Percentiles rank a stretch among this genome's conserved stretches.
phyloP scores from a whole-genome alignment of 2,888 invertebrate species.

The Papilio protenor region DNA sequence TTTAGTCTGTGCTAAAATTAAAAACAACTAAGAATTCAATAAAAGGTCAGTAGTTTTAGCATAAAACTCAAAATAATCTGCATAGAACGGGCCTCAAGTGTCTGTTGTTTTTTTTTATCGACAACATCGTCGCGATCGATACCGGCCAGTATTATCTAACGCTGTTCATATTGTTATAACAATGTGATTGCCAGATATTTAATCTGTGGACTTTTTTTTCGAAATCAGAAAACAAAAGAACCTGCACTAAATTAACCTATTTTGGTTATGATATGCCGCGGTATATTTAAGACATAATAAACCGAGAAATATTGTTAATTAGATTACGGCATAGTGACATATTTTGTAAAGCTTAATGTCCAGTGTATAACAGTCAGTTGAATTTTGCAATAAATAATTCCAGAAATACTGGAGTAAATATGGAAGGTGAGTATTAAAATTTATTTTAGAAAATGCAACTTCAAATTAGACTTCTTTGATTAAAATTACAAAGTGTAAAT shows the following conservation, averaged over 20 bases:
- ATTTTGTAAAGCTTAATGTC: not conserved
- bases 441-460: not conserved
- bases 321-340: not conserved
- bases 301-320: not conserved
- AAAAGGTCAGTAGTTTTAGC: not conserved
- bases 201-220: slow-evolving; percentile 3
- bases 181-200: not conserved
- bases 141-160: slow-evolving; percentile 16
- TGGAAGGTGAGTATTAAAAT: too few relatives aligned
- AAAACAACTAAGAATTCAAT: not conserved
- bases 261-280: not conserved
- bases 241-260: not conserved
- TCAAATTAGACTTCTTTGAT: not conserved
- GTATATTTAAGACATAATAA: not conserved
- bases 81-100: not conserved
- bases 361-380: not conserved
- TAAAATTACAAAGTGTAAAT: not conserved
- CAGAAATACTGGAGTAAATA: too few relatives aligned
- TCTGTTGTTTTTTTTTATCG: slow-evolving; percentile 10
- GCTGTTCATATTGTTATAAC: slow-evolving; percentile 13
- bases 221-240: slow-evolving; percentile 9
- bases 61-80: not conserved
- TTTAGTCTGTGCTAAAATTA: not conserved
- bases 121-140: slow-evolving; percentile 19
- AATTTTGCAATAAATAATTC: too few relatives aligned